Percentiles rank a stretch among this genome's conserved stretches.
phyloP scores from a whole-genome alignment of 2,113 vertebrate species.

The Alouatta palliata region DNA sequence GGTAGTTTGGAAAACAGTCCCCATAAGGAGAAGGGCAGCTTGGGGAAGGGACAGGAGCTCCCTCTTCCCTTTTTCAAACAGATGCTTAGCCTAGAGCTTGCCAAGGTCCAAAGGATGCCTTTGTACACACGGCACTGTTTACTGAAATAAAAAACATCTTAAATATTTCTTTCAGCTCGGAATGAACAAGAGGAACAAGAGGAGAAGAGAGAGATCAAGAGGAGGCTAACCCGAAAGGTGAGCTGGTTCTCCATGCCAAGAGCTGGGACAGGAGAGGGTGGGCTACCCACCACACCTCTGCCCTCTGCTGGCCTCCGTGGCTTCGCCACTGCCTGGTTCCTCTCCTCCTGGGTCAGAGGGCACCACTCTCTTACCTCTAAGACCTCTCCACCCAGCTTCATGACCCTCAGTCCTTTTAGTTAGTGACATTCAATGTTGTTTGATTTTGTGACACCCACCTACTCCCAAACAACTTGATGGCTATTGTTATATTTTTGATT shows the following conservation, averaged over 20 bases:
- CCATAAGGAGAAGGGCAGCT: background rate
- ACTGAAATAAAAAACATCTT: conserved; percentile 49
- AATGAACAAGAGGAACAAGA: conserved; percentile 99
- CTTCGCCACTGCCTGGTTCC: accelerated
- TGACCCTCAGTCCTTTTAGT: background rate
- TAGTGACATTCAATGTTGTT: background rate
- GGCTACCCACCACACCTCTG: background rate
- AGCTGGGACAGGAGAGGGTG: background rate
- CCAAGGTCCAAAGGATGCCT: background rate
- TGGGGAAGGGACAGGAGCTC: background rate
- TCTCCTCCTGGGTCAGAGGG: accelerated
- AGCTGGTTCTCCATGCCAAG: conserved; percentile 67
- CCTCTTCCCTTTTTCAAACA: background rate
- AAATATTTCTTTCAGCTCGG: conserved; percentile 89
- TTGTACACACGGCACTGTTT: accelerated
- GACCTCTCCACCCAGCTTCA: background rate
- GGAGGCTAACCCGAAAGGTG: conserved; percentile 96
- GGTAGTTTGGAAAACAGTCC: background rate
- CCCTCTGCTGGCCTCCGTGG: background rate
- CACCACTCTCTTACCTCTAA: accelerated
- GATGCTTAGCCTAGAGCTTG: background rate
- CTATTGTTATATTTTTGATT: background rate
- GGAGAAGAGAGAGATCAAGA: conserved; percentile 98
- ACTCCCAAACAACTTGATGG: background rate
- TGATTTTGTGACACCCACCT: background rate